phyloP scores from a whole-genome alignment of 2,113 vertebrate species.

The Meleagris gallopavo region DNA sequence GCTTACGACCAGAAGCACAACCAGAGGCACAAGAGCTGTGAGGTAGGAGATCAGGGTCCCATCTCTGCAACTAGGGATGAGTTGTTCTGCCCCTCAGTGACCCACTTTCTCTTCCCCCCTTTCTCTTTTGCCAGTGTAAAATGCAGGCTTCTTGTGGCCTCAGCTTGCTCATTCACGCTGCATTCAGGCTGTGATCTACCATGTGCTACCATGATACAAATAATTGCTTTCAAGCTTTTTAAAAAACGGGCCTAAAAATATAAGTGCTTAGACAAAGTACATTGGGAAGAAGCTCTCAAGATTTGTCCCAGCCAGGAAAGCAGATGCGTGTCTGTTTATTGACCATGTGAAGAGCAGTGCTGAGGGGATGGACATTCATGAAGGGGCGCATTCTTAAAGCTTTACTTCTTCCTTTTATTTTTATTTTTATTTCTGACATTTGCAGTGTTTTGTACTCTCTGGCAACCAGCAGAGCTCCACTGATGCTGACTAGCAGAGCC shows the following conservation, averaged over 20 bases:
- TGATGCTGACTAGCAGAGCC: slow-evolving; percentile 50
- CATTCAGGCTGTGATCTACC: neutral
- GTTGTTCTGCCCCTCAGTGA: neutral
- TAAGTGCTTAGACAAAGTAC: neutral
- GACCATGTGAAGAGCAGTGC: neutral
- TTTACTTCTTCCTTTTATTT: slow-evolving; percentile 56
- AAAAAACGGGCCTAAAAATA: neutral
- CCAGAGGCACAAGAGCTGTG: neutral
- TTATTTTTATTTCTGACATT: slow-evolving; percentile 61
- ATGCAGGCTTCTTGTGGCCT: neutral
- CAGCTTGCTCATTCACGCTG: neutral
- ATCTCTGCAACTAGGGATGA: rapidly evolving
- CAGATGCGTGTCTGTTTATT: rapidly evolving
- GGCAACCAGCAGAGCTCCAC: slow-evolving; percentile 51
- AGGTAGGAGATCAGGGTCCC: rapidly evolving
- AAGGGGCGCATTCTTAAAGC: slow-evolving; percentile 49
- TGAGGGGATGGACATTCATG: neutral
- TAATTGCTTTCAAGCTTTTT: neutral
- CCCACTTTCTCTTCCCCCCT: neutral
- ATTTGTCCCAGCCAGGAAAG: neutral
- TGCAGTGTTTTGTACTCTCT: slow-evolving; percentile 62
- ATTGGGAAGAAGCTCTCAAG: neutral
- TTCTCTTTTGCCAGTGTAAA: neutral
- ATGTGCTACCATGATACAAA: neutral
- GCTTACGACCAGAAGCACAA: rapidly evolving